Evolutionary conservation across 2,888 invertebrate genomes (phyloP).

Genomic region (Caenorhabditis sp.): DNA sequence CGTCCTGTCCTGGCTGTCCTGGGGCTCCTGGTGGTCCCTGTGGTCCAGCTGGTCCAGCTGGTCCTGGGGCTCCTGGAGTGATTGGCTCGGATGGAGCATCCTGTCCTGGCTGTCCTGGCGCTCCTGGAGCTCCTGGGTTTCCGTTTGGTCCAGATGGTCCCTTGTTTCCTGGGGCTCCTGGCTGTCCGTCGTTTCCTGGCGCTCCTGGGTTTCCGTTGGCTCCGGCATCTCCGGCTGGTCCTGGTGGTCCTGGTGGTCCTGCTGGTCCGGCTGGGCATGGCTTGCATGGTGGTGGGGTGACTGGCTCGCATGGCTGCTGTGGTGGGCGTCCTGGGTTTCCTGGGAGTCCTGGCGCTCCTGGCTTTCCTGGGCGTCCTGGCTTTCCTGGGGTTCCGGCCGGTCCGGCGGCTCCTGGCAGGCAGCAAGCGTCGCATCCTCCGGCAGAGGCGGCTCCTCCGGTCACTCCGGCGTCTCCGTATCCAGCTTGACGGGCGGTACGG

Average conservation of each 20-base stretch:
- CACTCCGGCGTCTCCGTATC: conserved; percentile 62
- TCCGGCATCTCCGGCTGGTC: conserved; percentile 56
- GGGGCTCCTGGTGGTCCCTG: conserved; percentile 71
- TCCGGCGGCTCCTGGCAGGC: conserved; percentile 69
- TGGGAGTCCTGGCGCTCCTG: conserved; percentile 69
- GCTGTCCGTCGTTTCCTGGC: conserved; percentile 57
- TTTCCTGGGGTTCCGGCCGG: conserved; percentile 66
- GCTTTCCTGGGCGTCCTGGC: conserved; percentile 64
- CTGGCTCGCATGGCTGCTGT: conserved; percentile 71
- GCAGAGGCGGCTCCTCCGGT: conserved; percentile 55
- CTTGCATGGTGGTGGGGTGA: conserved; percentile 72
- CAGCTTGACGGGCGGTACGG: conserved; percentile 71
- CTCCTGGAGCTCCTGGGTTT: conserved; percentile 60
- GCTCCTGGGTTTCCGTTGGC: conserved; percentile 58
- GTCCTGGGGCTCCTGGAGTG: conserved; percentile 66
- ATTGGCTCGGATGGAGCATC: conserved; percentile 56
- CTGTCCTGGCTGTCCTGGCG: conserved; percentile 58
- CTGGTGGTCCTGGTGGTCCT: conserved; percentile 49
- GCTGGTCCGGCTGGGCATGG: conserved; percentile 67
- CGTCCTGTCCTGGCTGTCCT: conserved; percentile 65
- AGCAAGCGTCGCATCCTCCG: conserved; percentile 72
- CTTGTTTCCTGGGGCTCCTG: conserved; percentile 55
- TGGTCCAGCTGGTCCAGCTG: conserved; percentile 67
- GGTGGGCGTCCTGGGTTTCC: conserved; percentile 67
- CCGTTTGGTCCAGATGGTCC: conserved; percentile 56